These are phyloP conservation scores for Ptilonorhynchus violaceus DNA, from an alignment of 2,113 vertebrate species.

Conservation along the genomic window DNA sequence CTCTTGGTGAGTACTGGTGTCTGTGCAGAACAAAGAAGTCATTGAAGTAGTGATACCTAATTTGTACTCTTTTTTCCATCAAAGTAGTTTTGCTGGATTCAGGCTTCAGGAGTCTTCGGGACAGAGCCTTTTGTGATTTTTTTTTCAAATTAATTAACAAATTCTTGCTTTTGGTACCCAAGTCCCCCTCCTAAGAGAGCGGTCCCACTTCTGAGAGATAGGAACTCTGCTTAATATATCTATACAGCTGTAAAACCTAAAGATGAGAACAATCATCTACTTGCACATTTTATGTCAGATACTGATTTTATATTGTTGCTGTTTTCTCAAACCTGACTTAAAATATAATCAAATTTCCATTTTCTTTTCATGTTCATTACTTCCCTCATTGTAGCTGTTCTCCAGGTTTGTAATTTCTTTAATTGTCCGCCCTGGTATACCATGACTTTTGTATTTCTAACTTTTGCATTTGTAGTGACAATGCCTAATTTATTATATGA, in stretches of 20 bases:
- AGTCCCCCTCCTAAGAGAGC: neutral
- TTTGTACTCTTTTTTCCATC: neutral
- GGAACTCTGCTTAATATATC: slow-evolving; percentile 11
- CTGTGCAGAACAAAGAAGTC: neutral
- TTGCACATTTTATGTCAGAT: neutral
- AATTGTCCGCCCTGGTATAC: neutral
- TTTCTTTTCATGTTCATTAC: neutral
- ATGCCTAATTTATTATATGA: neutral
- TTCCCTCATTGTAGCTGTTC: neutral
- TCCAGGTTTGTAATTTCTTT: neutral
- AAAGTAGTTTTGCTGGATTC: neutral
- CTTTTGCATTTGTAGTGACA: neutral
- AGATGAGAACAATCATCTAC: neutral
- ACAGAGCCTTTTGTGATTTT: neutral
- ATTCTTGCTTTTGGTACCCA: neutral
- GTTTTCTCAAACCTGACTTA: neutral
- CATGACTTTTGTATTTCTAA: neutral
- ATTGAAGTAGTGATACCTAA: neutral
- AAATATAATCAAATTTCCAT: neutral
- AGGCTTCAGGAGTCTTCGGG: neutral
- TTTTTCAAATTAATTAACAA: neutral
- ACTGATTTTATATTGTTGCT: neutral
- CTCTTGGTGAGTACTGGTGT: neutral
- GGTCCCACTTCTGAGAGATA: neutral
- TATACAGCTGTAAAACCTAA: neutral